Percentiles rank a stretch among this genome's conserved stretches.
Conservation (phyloP, 92 coral and sea anemone species). For the Paragorgia papillata region DNA sequence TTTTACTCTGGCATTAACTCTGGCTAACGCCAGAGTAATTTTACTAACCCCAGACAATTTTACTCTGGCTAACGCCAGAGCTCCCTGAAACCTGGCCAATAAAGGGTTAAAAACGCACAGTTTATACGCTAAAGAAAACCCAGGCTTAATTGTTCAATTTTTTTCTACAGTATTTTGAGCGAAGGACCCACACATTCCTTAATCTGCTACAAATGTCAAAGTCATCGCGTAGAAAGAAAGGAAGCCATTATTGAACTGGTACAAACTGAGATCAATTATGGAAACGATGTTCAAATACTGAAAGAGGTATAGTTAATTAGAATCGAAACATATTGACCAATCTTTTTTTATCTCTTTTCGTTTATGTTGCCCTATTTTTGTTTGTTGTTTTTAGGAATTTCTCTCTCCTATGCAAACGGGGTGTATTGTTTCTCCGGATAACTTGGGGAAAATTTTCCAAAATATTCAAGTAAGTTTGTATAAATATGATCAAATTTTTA, state of each 20-base stretch:
- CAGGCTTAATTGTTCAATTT: constrained; percentile 4
- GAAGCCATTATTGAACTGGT: constrained; percentile 95
- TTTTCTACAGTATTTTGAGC: constrained; percentile 21
- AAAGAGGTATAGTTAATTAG: constrained; percentile 73
- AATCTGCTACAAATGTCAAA: constrained; percentile 83
- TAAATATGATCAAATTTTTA: neutral
- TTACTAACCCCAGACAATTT: too few relatives aligned
- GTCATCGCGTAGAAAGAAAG: constrained; percentile 82
- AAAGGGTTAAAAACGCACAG: too few relatives aligned
- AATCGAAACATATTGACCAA: neutral
- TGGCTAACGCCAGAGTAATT: too few relatives aligned
- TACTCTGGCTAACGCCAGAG: too few relatives aligned
- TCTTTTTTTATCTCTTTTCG: neutral
- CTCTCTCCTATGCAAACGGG: constrained; percentile 95
- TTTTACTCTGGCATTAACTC: too few relatives aligned
- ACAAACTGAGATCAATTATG: constrained; percentile 94
- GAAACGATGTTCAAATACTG: constrained; percentile 85
- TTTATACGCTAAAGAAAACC: constrained; percentile 36
- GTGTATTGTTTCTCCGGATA: constrained; percentile 80
- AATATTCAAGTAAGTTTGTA: constrained; percentile 76
- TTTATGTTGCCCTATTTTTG: neutral
- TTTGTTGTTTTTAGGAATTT: constrained; percentile 77
- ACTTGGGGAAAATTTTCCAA: constrained; percentile 86
- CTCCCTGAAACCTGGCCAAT: too few relatives aligned
- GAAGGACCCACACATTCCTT: constrained; percentile 22